Evolutionary conservation across 2,888 invertebrate genomes (phyloP).

Genomic region (Cepaea hortensis): DNA sequence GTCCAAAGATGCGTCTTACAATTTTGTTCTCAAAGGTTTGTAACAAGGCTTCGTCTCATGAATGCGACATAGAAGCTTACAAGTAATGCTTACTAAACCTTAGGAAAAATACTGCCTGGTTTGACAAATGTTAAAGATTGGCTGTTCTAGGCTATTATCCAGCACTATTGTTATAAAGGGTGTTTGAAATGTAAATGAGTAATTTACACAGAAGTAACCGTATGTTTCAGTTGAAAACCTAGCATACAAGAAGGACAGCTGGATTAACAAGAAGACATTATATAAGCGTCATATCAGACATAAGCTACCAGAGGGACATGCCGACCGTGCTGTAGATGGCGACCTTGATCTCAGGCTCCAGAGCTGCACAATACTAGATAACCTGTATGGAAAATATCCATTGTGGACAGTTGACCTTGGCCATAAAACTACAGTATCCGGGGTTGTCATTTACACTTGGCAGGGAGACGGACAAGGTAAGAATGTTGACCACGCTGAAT

Average conservation of each 20-base stretch:
- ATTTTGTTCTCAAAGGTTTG: too few species aligned
- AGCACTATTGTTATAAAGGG: too few species aligned
- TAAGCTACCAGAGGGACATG: conserved; percentile 72
- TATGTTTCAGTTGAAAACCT: conserved; percentile 77
- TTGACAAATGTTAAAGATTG: too few species aligned
- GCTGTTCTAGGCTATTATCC: too few species aligned
- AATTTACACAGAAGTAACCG: neutral
- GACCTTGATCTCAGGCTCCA: conserved; percentile 75
- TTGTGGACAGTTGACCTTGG: conserved; percentile 79
- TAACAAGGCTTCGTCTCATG: too few species aligned
- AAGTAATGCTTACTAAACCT: too few species aligned
- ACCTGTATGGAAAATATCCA: conserved; percentile 78
- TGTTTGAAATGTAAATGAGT: neutral
- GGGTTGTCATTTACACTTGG: conserved; percentile 78
- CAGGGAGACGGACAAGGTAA: conserved; percentile 77
- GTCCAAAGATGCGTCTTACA: too few species aligned
- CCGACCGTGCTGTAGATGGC: conserved; percentile 78
- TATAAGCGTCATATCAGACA: conserved; percentile 77
- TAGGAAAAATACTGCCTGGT: too few species aligned
- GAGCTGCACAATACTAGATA: conserved; percentile 78
- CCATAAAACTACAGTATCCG: conserved; percentile 75
- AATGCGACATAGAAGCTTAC: too few species aligned
- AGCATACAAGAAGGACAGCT: conserved; percentile 78
- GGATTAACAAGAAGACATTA: conserved; percentile 77
- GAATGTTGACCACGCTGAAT: conserved; percentile 9